Percentiles rank a stretch among this genome's conserved stretches.
Evolutionary conservation across 2,113 vertebrate genomes (phyloP).

Genomic region (Cyanoramphus novaezelandiae): DNA sequence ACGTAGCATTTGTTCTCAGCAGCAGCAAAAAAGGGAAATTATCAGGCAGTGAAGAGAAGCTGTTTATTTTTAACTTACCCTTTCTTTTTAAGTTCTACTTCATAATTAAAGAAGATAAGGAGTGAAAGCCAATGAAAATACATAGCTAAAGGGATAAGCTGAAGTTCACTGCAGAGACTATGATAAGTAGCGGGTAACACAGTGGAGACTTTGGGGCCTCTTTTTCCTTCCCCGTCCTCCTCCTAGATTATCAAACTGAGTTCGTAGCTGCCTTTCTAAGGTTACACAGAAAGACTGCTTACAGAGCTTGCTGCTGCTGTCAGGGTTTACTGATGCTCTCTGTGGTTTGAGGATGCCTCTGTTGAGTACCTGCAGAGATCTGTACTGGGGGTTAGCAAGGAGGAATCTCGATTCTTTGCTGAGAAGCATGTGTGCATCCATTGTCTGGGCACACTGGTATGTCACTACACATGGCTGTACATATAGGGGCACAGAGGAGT

Average conservation of each 20-base stretch:
- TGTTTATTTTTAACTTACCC: conserved; percentile 64
- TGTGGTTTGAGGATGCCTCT: neutral
- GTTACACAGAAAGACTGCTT: neutral
- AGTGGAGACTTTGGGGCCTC: neutral
- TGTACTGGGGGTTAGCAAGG: neutral
- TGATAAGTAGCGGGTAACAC: neutral
- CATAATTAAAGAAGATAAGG: conserved; percentile 25
- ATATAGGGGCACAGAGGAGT: neutral
- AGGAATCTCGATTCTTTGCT: neutral
- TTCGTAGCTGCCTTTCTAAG: neutral
- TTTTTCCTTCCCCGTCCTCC: neutral
- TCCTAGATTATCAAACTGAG: neutral
- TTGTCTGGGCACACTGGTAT: neutral
- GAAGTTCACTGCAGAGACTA: neutral
- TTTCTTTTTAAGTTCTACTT: conserved; percentile 44
- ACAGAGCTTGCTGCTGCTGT: neutral
- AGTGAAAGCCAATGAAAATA: neutral
- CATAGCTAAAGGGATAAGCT: neutral
- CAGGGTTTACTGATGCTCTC: neutral
- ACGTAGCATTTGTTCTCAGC: conserved; percentile 28
- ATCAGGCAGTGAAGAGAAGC: conserved; percentile 17
- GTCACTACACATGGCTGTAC: neutral
- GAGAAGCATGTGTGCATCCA: accelerated
- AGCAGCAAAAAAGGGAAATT: conserved; percentile 47
- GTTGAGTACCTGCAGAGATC: neutral